Evolutionary conservation across 2,113 vertebrate species (phyloP).

Genomic region (Notothenia rossii): DNA sequence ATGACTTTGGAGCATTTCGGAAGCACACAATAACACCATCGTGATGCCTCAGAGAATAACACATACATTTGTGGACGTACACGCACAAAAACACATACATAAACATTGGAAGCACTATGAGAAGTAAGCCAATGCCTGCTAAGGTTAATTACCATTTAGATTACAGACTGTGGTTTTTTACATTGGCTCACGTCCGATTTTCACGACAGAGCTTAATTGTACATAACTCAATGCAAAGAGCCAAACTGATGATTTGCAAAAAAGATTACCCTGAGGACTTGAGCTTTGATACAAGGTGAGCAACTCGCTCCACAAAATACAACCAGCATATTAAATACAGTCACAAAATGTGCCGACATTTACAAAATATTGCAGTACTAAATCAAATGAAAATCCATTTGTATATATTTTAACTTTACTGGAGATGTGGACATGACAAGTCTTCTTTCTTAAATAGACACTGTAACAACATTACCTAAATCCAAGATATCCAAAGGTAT

Average conservation of each 20-base stretch:
- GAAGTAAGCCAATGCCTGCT: slow-evolving; percentile 55
- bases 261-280: slow-evolving; percentile 36
- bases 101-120: slow-evolving; percentile 38
- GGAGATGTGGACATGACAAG: background rate
- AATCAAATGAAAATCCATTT: slow-evolving; percentile 24
- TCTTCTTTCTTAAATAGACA: background rate
- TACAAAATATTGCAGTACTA: slow-evolving; percentile 6
- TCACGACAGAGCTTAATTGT: slow-evolving; percentile 19
- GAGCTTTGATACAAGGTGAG: slow-evolving; percentile 33
- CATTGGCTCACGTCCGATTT: slow-evolving; percentile 50
- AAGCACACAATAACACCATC: slow-evolving; percentile 53
- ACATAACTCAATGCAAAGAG: slow-evolving; percentile 26
- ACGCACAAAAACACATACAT: slow-evolving; percentile 24
- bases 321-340: slow-evolving; percentile 27
- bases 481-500: slow-evolving; percentile 3
- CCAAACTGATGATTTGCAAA: slow-evolving; percentile 57
- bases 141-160: slow-evolving; percentile 75
- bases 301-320: slow-evolving; percentile 33
- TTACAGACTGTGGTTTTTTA: slow-evolving; percentile 48
- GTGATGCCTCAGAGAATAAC: slow-evolving; percentile 33
- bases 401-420: slow-evolving; percentile 13
- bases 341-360: slow-evolving; percentile 39
- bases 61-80: slow-evolving; percentile 5
- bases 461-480: background rate
- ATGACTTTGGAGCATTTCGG: slow-evolving; percentile 68